Evolutionary conservation across 2,113 vertebrate species (phyloP), one percentile per base, ranked within the genome.

Genomic region (Chamaetylas fuelleborni): DNA sequence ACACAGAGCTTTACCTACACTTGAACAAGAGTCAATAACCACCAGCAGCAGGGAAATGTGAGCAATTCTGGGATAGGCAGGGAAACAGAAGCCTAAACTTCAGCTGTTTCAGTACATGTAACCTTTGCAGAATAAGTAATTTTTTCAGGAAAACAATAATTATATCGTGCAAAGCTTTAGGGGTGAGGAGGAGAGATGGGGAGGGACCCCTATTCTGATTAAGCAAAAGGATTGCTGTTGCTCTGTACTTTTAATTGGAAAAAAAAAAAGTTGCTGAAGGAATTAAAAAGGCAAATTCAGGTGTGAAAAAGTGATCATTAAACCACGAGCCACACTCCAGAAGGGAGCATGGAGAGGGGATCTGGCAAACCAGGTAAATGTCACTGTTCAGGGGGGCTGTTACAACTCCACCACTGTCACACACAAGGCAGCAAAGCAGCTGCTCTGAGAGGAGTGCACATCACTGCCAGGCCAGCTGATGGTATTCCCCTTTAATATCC

Each of bases 11-110:
- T 67, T n/a, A 17, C 4, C 50, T 54, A 6, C 28, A 34, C 40
- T 72, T 22, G 25, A 61, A 26, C 22, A 51, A 38, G 20, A 88
- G 34, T 61, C 62, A 65, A 19, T 14, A 67, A 50, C 24, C 57
- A 90, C 38, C 38, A 51, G 0, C 6, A 45, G 4, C 0, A 60
- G 26, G 72, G 66, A 79, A 78, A 89, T 0, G 0, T 15, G 45
- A 34, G 36, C 14, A 40, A 3, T 54, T 88, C 31, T 66, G 54
- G 14, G 14, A 28, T 2, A 77, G 43, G 12, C 20, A 92, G 8
- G n/a, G 50, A 82, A 92, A 60, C 11, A 64, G 66, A 74, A 14
- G 3, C 28, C 29, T 11, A 33, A 87, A 45, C 17, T 51, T 58
- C 0, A 3, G 3, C 19, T 92, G 34, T 40, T 70, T 81, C 47